These are phyloP conservation scores for Eurytoma californica DNA, from an alignment of 2,888 invertebrate genomes.

Conservation along the genomic window DNA sequence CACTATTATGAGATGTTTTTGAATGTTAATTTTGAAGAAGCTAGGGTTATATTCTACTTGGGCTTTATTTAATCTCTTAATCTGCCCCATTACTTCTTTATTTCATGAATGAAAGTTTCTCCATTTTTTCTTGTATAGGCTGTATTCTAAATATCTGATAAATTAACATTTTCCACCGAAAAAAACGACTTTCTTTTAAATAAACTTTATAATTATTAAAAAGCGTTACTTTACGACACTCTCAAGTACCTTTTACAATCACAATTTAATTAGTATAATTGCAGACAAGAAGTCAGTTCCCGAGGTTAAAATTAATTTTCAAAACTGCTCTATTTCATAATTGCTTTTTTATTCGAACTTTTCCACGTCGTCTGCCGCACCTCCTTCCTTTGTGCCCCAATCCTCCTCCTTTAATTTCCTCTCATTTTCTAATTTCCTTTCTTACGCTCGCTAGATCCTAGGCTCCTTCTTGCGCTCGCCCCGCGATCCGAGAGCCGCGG, in stretches of 20 bases:
- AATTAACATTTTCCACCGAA: too few relatives aligned
- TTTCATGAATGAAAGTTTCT: not conserved
- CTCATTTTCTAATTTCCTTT: slow-evolving; percentile 18
- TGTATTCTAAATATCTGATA: too few relatives aligned
- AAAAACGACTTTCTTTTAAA: too few relatives aligned
- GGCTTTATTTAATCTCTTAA: slow-evolving; percentile 7
- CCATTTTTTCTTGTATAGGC: too few relatives aligned
- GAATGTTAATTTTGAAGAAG: too few relatives aligned
- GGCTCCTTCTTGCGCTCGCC: not conserved
- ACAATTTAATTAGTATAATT: not conserved
- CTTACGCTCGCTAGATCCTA: not conserved
- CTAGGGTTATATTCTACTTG: not conserved
- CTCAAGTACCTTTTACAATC: too few relatives aligned
- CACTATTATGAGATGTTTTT: too few relatives aligned
- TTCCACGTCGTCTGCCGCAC: not conserved
- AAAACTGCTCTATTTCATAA: not conserved
- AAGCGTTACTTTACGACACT: too few relatives aligned
- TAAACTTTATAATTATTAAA: too few relatives aligned
- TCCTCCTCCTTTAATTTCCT: slow-evolving; percentile 8
- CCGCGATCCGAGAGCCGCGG: not conserved
- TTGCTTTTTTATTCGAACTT: not conserved
- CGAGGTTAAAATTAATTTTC: not conserved
- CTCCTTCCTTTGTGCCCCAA: not conserved
- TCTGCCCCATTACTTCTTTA: not conserved
- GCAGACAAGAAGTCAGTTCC: not conserved